Percentiles rank a stretch among this genome's conserved stretches.
These are phyloP conservation scores for Chrysaora quinquecirrha DNA, from an alignment of 30 jellyfish, hydroid and myxozoan genomes.

Conservation along the genomic window DNA sequence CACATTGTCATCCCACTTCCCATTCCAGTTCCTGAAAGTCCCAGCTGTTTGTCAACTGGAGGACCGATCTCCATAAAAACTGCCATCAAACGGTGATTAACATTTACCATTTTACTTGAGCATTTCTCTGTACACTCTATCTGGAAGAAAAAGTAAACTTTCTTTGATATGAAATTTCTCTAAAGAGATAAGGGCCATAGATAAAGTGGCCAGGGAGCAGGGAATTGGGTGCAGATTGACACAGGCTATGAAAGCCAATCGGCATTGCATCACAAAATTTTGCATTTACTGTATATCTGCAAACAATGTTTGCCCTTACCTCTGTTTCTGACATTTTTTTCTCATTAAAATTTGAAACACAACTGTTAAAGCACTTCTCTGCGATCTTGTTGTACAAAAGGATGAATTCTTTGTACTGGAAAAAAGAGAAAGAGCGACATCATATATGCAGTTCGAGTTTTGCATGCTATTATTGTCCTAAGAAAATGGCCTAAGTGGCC, in stretches of 20 bases:
- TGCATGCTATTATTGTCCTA: too few species aligned
- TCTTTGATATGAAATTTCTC: too few species aligned
- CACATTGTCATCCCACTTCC: too few species aligned
- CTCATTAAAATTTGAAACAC: slow-evolving; percentile 83
- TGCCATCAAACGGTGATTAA: slow-evolving; percentile 93
- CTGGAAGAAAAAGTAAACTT: slow-evolving; percentile 15
- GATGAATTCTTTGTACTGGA: slow-evolving; percentile 90
- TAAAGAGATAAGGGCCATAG: too few species aligned
- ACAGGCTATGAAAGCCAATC: too few species aligned
- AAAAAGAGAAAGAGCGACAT: too few species aligned
- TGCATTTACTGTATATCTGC: too few species aligned
- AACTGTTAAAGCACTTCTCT: slow-evolving; percentile 78
- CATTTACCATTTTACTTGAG: slow-evolving; percentile 85
- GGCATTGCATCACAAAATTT: too few species aligned
- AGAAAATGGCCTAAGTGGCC: too few species aligned
- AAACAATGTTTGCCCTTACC: slow-evolving; percentile 46
- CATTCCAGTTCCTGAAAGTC: slow-evolving; percentile 86
- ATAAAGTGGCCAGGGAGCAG: too few species aligned
- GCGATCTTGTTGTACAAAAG: slow-evolving; percentile 87
- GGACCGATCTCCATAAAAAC: slow-evolving; percentile 99
- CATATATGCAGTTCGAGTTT: too few species aligned
- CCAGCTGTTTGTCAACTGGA: slow-evolving; percentile 97
- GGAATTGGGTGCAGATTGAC: too few species aligned
- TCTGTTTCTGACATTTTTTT: slow-evolving; percentile 70
- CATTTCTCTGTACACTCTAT: slow-evolving; percentile 79